A percentile compares a stretch with the other conserved stretches of the same genome.
phyloP scores from a whole-genome alignment of 1,140 invertebrate species.

The Drosophila punjabiensis region DNA sequence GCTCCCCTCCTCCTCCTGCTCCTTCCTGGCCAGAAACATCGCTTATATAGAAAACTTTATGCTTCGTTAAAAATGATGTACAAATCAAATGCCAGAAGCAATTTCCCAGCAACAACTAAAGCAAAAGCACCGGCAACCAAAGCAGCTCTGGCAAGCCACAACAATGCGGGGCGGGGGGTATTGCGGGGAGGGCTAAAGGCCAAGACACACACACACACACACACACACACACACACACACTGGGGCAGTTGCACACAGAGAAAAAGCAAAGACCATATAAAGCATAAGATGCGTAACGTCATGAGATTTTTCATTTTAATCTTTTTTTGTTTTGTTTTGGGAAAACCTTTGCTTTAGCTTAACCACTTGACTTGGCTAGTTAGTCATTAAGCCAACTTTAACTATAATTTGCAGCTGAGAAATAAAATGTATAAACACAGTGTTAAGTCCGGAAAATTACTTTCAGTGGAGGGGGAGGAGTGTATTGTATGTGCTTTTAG shows the following conservation, averaged over 20 bases:
- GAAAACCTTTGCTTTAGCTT: neutral
- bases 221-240: neutral
- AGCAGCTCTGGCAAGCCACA: slow-evolving; percentile 38
- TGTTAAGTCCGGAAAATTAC: neutral
- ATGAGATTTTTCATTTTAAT: neutral
- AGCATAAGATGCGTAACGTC: neutral
- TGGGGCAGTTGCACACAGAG: slow-evolving; percentile 2
- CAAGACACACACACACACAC: slow-evolving; percentile 7
- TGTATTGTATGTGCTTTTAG: slow-evolving; percentile 10
- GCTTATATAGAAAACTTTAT: slow-evolving; percentile 60
- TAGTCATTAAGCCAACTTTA: neutral
- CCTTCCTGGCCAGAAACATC: slow-evolving; percentile 2
- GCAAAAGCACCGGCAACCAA: slow-evolving; percentile 42
- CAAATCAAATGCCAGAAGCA: slow-evolving; percentile 82
- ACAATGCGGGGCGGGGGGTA: slow-evolving; percentile 31
- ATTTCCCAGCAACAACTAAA: slow-evolving; percentile 61
- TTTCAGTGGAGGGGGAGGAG: neutral
- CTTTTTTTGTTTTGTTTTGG: neutral
- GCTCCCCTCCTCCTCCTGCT: neutral
- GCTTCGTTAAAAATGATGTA: slow-evolving; percentile 82
- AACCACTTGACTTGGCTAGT: neutral
- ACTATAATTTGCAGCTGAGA: neutral
- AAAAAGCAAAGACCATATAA: neutral
- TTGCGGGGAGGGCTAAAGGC: slow-evolving; percentile 1
- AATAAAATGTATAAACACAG: neutral